Evolutionary conservation across 2,113 vertebrate genomes (phyloP).

Genomic region (Lophochroa leadbeateri): DNA sequence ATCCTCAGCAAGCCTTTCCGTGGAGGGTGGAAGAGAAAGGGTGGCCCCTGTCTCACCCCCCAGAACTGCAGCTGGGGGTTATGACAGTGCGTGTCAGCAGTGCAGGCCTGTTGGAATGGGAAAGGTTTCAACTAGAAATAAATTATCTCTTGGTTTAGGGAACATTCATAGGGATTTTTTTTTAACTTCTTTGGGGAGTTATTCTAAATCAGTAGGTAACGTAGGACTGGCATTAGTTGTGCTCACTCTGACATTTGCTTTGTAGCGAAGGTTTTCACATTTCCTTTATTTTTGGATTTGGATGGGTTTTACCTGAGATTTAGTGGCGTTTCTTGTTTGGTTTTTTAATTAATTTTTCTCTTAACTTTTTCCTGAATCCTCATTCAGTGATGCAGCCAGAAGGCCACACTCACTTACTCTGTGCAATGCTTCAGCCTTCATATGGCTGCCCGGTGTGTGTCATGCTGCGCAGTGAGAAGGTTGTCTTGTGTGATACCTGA

Average conservation of each 20-base stretch:
- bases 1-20: neutral
- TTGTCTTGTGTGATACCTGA: neutral
- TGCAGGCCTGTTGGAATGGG: fast-evolving
- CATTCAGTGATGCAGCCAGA: neutral
- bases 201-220: neutral
- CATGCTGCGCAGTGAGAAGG: neutral
- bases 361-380: neutral
- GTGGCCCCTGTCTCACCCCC: neutral
- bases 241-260: constrained; percentile 27
- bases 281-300: neutral
- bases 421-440: neutral
- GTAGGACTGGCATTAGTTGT: neutral
- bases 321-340: neutral
- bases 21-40: neutral
- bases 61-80: neutral
- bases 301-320: neutral
- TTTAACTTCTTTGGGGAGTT: neutral
- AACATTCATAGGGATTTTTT: neutral
- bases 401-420: neutral
- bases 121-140: neutral
- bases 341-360: neutral
- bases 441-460: fast-evolving
- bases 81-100: neutral
- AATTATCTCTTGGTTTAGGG: neutral
- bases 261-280: neutral